Conservation (phyloP, 2,888 invertebrate genomes). For the Trissonchulus sp. region DNA sequence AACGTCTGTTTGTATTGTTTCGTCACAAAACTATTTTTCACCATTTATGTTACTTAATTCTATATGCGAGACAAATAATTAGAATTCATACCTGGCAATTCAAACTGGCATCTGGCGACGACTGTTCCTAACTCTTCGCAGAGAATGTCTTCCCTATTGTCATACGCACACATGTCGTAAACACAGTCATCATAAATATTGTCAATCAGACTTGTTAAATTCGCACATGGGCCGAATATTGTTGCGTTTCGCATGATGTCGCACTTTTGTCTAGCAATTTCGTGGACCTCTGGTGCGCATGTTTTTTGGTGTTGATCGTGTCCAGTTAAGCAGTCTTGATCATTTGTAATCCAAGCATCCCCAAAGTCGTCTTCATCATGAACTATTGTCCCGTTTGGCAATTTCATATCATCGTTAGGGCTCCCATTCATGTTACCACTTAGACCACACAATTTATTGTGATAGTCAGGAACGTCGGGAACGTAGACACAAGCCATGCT, state of each 20-base stretch:
- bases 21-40: too few relatives aligned
- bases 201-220: not conserved
- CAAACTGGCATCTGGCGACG: not conserved
- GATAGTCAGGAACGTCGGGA: conserved; percentile 41
- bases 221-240: not conserved
- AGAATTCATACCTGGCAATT: not conserved
- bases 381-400: conserved; percentile 30
- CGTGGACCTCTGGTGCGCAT: not conserved
- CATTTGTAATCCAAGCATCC: not conserved
- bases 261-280: not conserved
- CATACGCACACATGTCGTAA: conserved; percentile 40
- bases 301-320: not conserved
- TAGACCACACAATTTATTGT: conserved; percentile 42
- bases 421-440: conserved; percentile 42
- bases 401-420: conserved; percentile 40
- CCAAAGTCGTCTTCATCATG: not conserved
- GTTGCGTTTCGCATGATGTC: not conserved
- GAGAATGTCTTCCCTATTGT: not conserved
- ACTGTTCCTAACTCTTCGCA: conserved; percentile 4
- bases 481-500: conserved; percentile 34
- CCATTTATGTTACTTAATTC: too few relatives aligned
- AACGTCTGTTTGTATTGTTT: too few relatives aligned
- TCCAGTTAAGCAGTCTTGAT: not conserved
- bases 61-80: too few relatives aligned
- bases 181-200: conserved; percentile 39